phyloP scores from a whole-genome alignment of 2,113 vertebrate species.

The Egretta garzetta region DNA sequence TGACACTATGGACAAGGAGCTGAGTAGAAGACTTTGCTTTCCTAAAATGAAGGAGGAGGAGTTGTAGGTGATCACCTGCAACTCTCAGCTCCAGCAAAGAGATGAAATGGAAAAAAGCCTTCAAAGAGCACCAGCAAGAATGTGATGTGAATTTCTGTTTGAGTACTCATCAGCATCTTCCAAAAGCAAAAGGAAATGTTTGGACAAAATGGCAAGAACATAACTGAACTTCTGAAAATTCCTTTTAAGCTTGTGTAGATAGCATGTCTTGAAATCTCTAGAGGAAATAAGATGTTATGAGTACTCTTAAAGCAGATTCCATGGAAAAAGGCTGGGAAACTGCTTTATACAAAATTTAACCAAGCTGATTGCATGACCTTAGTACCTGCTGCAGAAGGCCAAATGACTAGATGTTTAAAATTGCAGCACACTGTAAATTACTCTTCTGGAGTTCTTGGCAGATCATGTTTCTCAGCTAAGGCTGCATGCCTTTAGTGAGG shows the following conservation, averaged over 20 bases:
- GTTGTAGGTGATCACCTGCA: not conserved
- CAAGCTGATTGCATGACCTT: not conserved
- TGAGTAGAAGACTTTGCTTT: not conserved
- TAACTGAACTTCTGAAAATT: not conserved
- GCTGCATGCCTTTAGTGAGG: not conserved
- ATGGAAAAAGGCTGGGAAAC: not conserved
- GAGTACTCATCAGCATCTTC: not conserved
- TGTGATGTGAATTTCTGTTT: not conserved
- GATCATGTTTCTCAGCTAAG: not conserved
- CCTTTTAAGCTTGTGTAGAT: not conserved
- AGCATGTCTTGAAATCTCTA: not conserved
- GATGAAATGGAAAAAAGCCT: not conserved
- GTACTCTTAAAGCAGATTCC: not conserved
- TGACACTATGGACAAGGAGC: fast-evolving
- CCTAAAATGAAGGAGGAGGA: not conserved
- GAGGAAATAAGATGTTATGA: not conserved
- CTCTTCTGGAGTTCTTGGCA: not conserved
- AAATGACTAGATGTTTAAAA: not conserved
- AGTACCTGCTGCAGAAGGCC: not conserved
- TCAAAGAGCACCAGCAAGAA: not conserved
- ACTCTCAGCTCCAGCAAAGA: not conserved
- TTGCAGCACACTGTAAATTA: not conserved
- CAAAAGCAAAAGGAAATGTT: not conserved
- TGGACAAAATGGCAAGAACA: not conserved
- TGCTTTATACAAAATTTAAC: not conserved